Evolutionary conservation across 2,888 invertebrate species (phyloP).

Genomic region (Arrhopalites spinosus): DNA sequence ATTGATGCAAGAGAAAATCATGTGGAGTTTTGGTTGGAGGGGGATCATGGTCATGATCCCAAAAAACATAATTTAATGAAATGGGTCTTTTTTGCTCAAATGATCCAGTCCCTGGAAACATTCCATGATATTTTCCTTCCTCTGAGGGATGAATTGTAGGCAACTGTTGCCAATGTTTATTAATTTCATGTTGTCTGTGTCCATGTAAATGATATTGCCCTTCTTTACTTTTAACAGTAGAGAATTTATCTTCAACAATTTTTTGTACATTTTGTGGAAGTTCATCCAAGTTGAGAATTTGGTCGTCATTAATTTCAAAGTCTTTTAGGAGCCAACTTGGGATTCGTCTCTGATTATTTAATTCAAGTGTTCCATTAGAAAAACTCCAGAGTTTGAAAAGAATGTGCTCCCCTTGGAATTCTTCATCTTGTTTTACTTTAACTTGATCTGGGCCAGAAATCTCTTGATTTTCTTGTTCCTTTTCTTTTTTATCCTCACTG

Average conservation of each 20-base stretch:
- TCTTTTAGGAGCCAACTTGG: conserved; percentile 47
- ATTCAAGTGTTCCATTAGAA: conserved; percentile 43
- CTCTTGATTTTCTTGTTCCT: conserved; percentile 13
- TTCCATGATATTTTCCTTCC: background rate
- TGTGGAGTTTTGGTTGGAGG: background rate
- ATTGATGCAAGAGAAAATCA: background rate
- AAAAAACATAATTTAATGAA: conserved; percentile 14
- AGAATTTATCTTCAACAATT: conserved; percentile 22
- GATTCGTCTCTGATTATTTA: conserved; percentile 45
- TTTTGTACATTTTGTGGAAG: conserved; percentile 44
- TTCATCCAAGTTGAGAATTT: conserved; percentile 46
- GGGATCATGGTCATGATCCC: background rate
- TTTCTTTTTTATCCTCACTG: background rate
- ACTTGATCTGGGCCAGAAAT: no score
- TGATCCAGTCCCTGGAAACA: no score
- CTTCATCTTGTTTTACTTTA: background rate
- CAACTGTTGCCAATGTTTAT: conserved; percentile 3
- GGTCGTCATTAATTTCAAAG: conserved; percentile 37
- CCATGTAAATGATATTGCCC: background rate
- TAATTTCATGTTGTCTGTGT: no score
- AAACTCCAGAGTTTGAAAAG: conserved; percentile 50
- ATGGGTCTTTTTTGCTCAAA: background rate
- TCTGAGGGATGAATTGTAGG: background rate
- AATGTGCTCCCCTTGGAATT: conserved; percentile 4
- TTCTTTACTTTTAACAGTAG: background rate